phyloP scores from a whole-genome alignment of 2,797 vertebrate genomes.

The Kryptopterus vitreolus region DNA sequence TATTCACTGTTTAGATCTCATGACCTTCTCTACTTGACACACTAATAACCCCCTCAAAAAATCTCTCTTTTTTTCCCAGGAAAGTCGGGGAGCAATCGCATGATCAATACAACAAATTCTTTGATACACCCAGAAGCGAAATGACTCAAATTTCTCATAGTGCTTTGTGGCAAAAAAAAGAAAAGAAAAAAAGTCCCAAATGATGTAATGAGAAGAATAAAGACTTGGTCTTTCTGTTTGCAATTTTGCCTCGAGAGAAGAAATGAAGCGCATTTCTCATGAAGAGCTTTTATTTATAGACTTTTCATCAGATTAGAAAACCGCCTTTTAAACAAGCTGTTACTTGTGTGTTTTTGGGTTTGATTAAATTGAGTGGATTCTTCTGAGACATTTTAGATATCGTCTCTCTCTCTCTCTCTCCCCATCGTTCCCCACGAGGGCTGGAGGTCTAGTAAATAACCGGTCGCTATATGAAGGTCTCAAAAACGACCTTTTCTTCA shows the following conservation, averaged over 20 bases:
- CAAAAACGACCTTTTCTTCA: neutral
- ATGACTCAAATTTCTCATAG: neutral
- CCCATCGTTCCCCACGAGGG: neutral
- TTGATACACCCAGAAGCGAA: neutral
- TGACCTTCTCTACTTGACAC: neutral
- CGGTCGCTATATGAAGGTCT: neutral
- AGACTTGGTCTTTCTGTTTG: constrained; percentile 10
- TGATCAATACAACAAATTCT: neutral
- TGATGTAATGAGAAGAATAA: constrained; percentile 8
- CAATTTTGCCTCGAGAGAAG: neutral
- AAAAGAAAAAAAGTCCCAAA: neutral
- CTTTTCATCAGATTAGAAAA: neutral
- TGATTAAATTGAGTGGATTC: neutral
- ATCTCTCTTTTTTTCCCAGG: neutral
- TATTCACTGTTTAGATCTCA: neutral
- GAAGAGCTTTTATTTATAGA: neutral
- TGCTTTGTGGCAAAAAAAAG: neutral
- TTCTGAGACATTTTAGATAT: neutral
- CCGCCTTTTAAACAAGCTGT: neutral
- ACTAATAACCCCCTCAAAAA: neutral
- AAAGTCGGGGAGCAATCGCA: neutral
- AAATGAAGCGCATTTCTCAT: neutral
- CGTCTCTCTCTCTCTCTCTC: neutral
- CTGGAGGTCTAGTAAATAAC: neutral
- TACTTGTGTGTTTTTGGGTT: neutral